Evolutionary conservation across 2,888 invertebrate genomes (phyloP), one percentile per base, ranked within the genome.

Genomic region (Agonopterix arenella): DNA sequence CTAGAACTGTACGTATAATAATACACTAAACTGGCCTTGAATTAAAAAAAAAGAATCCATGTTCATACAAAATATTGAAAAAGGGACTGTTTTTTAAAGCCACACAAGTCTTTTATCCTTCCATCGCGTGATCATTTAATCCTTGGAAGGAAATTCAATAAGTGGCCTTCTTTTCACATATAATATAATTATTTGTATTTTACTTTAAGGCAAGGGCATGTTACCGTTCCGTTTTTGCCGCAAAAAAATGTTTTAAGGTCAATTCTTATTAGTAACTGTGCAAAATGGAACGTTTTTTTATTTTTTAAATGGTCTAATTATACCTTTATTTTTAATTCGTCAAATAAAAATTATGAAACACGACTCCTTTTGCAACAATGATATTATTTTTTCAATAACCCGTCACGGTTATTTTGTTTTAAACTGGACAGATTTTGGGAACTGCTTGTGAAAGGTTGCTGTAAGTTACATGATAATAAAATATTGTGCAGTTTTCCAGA

Each of bases 161-260:
- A 73, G 62, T 61, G 68, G 61, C 50, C 38, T 51, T 50, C 65
- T 64, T 70, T 75, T 69, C 66, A 72, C 64, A 62, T 66, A 54
- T 52, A 45, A 53, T 59, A 40, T 43, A 43, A 40, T 43, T 11
- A 11, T 43, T 11, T 28, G 28, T 18, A 45, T 9, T 13, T 68
- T 69, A 67, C 64, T 62, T 62, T 66, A 51, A 50, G 28, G 68
- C 73, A 73, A 75, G 74, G 75, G 69, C 70, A 60, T 58, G 66
- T 57, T 69, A 61, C 59, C 60, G 55, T 61, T 66, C 57, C 47
- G 43, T 52, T 28, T 28, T 51, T 54, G 51, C 55, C 54, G 57
- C 46, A 45, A 40, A 48, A 48, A 40, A 49, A 48, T 18, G 2
- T 54, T 56, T 61, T 67, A 62, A 76, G 68, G 71, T 70, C 73